A percentile compares a stretch with the other conserved stretches of the same genome.
Evolutionary conservation across 2,888 invertebrate genomes (phyloP).

Genomic region (Ornithoptera priamus): DNA sequence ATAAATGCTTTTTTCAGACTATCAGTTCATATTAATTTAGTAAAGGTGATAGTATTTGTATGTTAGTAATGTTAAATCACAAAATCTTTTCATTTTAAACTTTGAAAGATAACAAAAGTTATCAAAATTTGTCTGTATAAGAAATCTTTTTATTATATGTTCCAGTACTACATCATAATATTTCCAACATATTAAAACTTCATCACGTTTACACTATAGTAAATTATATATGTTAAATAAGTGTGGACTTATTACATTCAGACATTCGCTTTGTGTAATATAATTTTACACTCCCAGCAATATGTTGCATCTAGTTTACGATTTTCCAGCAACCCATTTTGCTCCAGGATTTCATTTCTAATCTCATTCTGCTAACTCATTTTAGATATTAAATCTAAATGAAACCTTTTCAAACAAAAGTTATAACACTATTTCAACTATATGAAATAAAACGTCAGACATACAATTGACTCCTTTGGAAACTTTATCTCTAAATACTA

Average conservation of each 20-base stretch:
- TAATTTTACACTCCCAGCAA: not conserved
- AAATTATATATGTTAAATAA: not conserved
- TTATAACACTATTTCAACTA: not conserved
- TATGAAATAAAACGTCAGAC: not conserved
- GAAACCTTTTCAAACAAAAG: not conserved
- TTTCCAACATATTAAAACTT: not conserved
- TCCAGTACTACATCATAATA: not conserved
- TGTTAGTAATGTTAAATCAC: too few relatives aligned
- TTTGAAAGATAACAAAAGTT: too few relatives aligned
- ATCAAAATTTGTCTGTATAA: too few relatives aligned
- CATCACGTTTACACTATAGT: not conserved
- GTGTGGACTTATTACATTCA: conserved; percentile 1
- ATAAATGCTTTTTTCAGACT: too few relatives aligned
- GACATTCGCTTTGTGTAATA: conserved; percentile 5
- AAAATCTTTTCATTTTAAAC: too few relatives aligned
- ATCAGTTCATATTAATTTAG: too few relatives aligned
- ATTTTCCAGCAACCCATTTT: not conserved
- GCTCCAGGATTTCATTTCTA: not conserved
- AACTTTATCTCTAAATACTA: too few relatives aligned
- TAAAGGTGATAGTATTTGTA: too few relatives aligned
- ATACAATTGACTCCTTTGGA: not conserved
- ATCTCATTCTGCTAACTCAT: not conserved
- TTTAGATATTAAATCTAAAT: conserved; percentile 1
- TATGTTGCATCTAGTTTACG: conserved; percentile 2
- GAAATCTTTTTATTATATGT: not conserved